Base-by-base conservation (phyloP, 2,888 invertebrate species). In the Rhagophthalmus giganteus region DNA sequence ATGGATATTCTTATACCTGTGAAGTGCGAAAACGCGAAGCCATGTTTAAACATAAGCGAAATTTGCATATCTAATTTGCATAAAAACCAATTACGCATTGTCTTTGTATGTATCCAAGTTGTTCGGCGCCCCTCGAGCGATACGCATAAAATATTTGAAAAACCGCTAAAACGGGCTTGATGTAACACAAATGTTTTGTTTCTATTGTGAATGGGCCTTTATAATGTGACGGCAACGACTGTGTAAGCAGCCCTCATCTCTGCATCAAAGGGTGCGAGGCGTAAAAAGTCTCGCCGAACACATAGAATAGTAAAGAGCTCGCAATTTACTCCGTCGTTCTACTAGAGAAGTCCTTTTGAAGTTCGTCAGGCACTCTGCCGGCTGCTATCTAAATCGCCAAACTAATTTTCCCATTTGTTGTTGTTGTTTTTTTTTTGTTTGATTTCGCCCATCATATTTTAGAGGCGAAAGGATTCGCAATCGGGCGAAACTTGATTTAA, bases 271-370 rank as follows among this genome's bases (percentile, higher is more conserved):
- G 37, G 53, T 38, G 39, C 53, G 28, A 42, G 30, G 54, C 54
- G 54, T 50, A 54, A 54, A 54, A 54, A 54, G 50, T 54, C 54
- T 46, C 54, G 37, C 54, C 50, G 30, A 46, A 40, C 50, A 46
- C 46, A 50, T 40, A 41, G 50, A 54, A 54, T 54, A 50, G 54
- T 48, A 54, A 54, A 54, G 54, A 54, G 54, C 40, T 46, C 46
- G 54, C 54, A 50, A 54, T 54, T 54, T 48, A 40, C 53, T 38
- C 44, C 32, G 37, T 30, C 53, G 41, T 53, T 53, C 53, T 53
- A 53, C 28, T 41, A 53, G 53, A 44, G 42, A 38, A 48, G 53
- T 48, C 47, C 53, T 53, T 53, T 53, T 53, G 53, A 53, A 48
- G 48, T 53, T 47, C 33, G 31, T 25, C 40, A 35, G 35, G 25